Conservation (phyloP, 1,140 invertebrate species). For the Matsumurasca onukii region DNA sequence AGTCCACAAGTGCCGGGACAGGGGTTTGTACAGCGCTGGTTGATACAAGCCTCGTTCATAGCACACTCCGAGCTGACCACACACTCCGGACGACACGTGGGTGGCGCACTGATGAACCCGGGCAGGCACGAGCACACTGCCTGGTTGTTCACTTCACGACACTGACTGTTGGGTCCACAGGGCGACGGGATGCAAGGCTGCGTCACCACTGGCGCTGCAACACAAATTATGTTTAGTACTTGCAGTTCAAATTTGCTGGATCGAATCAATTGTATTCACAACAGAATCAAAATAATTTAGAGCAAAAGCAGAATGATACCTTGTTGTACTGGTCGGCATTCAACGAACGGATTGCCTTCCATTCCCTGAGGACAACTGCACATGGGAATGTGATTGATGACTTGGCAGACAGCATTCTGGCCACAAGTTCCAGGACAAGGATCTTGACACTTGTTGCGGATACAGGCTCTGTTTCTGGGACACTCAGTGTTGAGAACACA, state of each 20-base stretch:
- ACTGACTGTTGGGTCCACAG: constrained; percentile 59
- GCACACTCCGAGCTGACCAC: constrained; percentile 69
- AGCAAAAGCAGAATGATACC: too few relatives aligned
- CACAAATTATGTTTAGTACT: constrained; percentile 27
- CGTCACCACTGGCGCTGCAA: constrained; percentile 32
- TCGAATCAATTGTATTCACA: too few relatives aligned
- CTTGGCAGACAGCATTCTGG: constrained; percentile 68
- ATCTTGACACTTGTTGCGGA: constrained; percentile 71
- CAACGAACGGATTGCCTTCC: constrained; percentile 70
- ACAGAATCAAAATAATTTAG: too few relatives aligned
- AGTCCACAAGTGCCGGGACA: constrained; percentile 70
- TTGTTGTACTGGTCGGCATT: constrained; percentile 47
- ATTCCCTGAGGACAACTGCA: constrained; percentile 69
- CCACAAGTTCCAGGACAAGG: constrained; percentile 77
- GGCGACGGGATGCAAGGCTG: constrained; percentile 53
- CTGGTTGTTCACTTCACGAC: constrained; percentile 53
- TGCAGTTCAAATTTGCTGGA: too few relatives aligned
- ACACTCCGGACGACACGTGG: constrained; percentile 72
- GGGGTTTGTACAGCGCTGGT: constrained; percentile 70
- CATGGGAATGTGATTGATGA: constrained; percentile 69
- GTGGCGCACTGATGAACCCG: constrained; percentile 63
- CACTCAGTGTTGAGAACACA: constrained; percentile 74
- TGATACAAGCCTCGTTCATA: constrained; percentile 67
- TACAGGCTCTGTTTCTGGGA: constrained; percentile 68
- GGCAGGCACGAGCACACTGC: constrained; percentile 58